Evolutionary conservation across 2,113 vertebrate genomes (phyloP), one percentile per base, ranked within the genome.

Genomic region (Aythya baeri): DNA sequence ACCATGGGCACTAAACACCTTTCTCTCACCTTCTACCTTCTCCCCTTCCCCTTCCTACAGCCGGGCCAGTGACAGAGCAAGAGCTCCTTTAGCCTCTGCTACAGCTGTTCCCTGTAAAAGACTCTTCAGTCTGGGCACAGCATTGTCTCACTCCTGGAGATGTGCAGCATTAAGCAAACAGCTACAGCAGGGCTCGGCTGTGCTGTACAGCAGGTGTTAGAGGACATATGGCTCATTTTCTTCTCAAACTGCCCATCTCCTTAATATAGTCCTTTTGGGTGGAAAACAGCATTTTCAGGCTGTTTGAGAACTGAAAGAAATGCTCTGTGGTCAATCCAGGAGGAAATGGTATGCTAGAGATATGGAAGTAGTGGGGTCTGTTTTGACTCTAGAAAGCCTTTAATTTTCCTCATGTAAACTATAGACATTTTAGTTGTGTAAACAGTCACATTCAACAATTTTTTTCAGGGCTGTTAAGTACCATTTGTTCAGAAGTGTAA

Each of bases 161-260:
- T 68, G 25, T 8, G 59, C 1, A 16, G 74, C 84, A 81, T 94
- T 90, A 80, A 93, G 74, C 57, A 76, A 95, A 89, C 0, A 3
- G 86, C 90, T 17, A 21, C 3, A 1, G 21, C 2, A 4, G 63
- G 81, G 85, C 91, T 93, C 26, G 2, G 76, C 66, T 52, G 61
- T 78, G 89, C 93, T 76, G 38, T 93, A 32, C 71, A 93, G 92
- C 91, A 96, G 92, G 94, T 94, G 92, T 87, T 93, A 57, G 66
- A 91, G 83, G 70, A 88, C 95, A 96, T 96, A 95, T 76, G 94
- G 86, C 81, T 89, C 80, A 86, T 97, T 96, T 96, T 96, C 92
- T 95, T 88, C 67, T 76, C 79, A 88, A 93, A 96, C 89, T 96
- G 70, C 74, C 85, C 94, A 86, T 96, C 95, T 96, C 89, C 87